These are phyloP conservation scores for Anguilla megastoma DNA, from an alignment of 2,797 vertebrate genomes.

Conservation along the genomic window DNA sequence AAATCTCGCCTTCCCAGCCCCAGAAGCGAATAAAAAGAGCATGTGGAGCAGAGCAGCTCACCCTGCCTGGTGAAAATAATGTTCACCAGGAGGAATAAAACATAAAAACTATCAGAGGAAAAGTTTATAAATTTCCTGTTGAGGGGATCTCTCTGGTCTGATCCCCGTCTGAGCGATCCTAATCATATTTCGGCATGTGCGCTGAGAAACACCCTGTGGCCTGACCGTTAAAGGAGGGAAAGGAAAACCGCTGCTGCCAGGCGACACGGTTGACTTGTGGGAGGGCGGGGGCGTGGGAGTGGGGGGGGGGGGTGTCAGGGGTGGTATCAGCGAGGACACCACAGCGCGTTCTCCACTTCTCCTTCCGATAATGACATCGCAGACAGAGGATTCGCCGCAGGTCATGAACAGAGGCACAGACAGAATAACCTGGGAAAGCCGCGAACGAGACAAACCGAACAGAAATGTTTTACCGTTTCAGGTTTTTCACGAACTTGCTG, in stretches of 20 bases:
- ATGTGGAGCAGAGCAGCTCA: too few species aligned
- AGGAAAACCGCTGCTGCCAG: slow-evolving; percentile 22
- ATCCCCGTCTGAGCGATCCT: not conserved
- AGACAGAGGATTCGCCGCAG: too few species aligned
- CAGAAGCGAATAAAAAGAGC: too few species aligned
- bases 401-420: not conserved
- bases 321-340: too few species aligned
- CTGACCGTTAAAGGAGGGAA: slow-evolving; percentile 30
- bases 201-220: slow-evolving; percentile 29
- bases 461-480: slow-evolving; percentile 77
- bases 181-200: slow-evolving; percentile 25
- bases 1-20: too few species aligned
- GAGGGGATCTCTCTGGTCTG: not conserved
- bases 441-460: not conserved
- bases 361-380: not conserved
- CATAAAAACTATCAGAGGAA: too few species aligned
- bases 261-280: slow-evolving; percentile 1
- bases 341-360: not conserved
- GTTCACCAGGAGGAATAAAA: too few species aligned
- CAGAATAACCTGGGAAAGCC: not conserved
- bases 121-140: not conserved
- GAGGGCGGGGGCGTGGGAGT: not conserved
- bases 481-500: slow-evolving; percentile 87
- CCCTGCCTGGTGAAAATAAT: too few species aligned
- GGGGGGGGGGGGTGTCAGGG: too few species aligned